These are phyloP conservation scores for Tenebrosternarchus preto DNA, from an alignment of 2,113 vertebrate species.

Conservation along the genomic window DNA sequence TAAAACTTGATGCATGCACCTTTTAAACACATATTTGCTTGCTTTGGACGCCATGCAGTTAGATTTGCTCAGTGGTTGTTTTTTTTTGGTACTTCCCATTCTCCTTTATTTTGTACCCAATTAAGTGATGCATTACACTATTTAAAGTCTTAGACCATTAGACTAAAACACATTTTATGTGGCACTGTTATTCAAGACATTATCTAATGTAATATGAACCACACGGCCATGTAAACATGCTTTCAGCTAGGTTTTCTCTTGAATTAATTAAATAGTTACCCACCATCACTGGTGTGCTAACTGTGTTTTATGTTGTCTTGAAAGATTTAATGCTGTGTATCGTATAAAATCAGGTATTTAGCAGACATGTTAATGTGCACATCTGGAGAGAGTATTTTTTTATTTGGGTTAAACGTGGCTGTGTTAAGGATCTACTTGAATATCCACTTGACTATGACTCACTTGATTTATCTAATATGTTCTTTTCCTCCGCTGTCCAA, in stretches of 20 bases:
- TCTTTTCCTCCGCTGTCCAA: background rate
- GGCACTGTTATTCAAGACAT: too few species aligned
- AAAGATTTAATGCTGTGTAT: conserved; percentile 40
- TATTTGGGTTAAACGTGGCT: conserved; percentile 35
- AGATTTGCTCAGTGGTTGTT: conserved; percentile 14
- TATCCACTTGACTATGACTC: conserved; percentile 4
- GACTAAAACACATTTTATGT: too few species aligned
- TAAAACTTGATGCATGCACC: background rate
- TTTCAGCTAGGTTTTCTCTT: conserved; percentile 38
- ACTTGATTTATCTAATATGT: conserved; percentile 3
- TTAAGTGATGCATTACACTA: conserved; percentile 46
- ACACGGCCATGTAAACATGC: conserved; percentile 31
- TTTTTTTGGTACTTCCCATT: conserved; percentile 38
- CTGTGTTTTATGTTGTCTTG: conserved; percentile 43
- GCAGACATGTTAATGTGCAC: conserved; percentile 28
- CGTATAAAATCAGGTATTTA: conserved; percentile 42
- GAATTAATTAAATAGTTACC: conserved; percentile 41
- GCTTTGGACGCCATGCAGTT: background rate
- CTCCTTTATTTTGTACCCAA: conserved; percentile 47
- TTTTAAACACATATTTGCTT: background rate
- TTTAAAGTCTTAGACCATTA: conserved; percentile 36
- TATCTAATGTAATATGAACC: conserved; percentile 35
- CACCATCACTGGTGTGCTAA: conserved; percentile 39
- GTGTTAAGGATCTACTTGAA: background rate
- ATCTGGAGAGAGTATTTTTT: conserved; percentile 39